These are phyloP conservation scores for Neodiprion virginianus DNA, from an alignment of 1,140 invertebrate species.

Conservation along the genomic window DNA sequence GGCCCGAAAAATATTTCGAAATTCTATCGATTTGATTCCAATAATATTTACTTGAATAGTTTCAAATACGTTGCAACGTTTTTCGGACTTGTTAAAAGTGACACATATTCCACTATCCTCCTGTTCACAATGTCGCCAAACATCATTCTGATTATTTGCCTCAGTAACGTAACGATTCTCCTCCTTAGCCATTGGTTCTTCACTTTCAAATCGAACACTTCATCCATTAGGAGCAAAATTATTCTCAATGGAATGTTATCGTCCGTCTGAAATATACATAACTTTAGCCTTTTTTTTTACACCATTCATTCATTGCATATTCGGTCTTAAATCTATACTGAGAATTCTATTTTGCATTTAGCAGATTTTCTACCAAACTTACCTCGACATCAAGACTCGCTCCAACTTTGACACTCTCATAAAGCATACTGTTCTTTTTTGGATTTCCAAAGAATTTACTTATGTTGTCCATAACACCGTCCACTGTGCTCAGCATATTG, in stretches of 20 bases:
- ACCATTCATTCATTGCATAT: constrained; percentile 11
- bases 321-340: background rate
- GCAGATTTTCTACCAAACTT: constrained; percentile 27
- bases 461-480: constrained; percentile 81
- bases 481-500: constrained; percentile 80
- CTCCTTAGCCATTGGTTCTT: constrained; percentile 88
- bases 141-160: constrained; percentile 82
- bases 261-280: constrained; percentile 63
- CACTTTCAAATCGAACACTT: constrained; percentile 89
- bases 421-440: constrained; percentile 54
- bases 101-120: constrained; percentile 90
- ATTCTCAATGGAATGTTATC: constrained; percentile 90
- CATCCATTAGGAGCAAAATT: constrained; percentile 86
- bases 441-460: constrained; percentile 65
- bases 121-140: constrained; percentile 88
- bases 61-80: constrained; percentile 90
- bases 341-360: background rate
- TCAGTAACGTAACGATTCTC: constrained; percentile 79
- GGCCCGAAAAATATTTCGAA: constrained; percentile 14
- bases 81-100: constrained; percentile 86
- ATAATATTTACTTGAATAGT: constrained; percentile 77
- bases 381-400: constrained; percentile 70
- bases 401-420: constrained; percentile 67
- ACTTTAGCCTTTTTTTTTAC: background rate
- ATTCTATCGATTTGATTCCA: constrained; percentile 20